These are phyloP conservation scores for Odontesthes bonariensis DNA, from an alignment of 2,113 vertebrate species.

Conservation along the genomic window DNA sequence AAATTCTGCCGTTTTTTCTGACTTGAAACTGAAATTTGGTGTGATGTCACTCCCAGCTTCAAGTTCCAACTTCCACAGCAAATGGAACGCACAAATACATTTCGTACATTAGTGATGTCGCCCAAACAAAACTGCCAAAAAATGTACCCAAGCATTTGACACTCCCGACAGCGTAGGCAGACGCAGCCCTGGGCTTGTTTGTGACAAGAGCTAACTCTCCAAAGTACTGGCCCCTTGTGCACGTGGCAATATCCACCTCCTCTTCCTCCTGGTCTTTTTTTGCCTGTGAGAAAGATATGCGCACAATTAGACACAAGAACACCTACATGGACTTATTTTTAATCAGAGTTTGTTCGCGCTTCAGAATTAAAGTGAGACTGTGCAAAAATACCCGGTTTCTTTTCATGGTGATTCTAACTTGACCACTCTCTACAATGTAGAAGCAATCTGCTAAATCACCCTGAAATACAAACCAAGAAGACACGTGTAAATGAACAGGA, in stretches of 20 bases:
- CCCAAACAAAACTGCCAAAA: constrained; percentile 12
- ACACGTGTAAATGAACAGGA: neutral
- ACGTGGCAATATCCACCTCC: constrained; percentile 93
- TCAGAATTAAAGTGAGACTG: neutral
- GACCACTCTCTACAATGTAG: constrained; percentile 98
- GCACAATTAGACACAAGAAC: neutral
- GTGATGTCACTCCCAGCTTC: too few species aligned
- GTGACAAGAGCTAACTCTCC: constrained; percentile 97
- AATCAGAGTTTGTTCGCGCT: neutral
- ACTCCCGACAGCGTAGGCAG: constrained; percentile 94
- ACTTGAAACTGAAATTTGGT: too few species aligned
- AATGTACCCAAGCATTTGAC: constrained; percentile 97
- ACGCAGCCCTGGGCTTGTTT: constrained; percentile 97
- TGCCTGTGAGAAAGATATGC: constrained; percentile 65
- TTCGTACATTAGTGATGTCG: too few species aligned
- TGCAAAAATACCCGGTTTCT: constrained; percentile 91
- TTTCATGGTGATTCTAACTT: constrained; percentile 98
- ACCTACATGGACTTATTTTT: neutral
- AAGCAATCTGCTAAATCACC: constrained; percentile 96
- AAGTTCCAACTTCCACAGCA: too few species aligned
- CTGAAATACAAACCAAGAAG: constrained; percentile 74
- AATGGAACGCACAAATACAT: too few species aligned
- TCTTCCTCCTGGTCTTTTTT: constrained; percentile 84
- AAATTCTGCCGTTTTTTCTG: too few species aligned
- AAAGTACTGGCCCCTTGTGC: constrained; percentile 96